Conservation (phyloP, 2,888 invertebrate species). For the Blastobasis adustella region DNA sequence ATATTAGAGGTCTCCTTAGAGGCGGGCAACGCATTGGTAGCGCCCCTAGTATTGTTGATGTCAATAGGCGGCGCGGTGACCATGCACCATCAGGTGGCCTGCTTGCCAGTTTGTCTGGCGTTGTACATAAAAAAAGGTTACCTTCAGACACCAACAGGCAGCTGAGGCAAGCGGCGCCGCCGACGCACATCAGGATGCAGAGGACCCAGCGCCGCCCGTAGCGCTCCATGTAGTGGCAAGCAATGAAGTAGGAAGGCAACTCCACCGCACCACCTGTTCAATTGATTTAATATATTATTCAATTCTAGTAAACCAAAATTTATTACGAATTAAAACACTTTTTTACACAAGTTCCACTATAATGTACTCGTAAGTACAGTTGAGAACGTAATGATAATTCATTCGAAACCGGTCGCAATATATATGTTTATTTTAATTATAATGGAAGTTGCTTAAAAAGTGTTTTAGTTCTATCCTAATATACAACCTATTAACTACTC, state of each 20-base stretch:
- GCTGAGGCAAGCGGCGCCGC: conserved; percentile 78
- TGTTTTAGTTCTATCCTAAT: no score
- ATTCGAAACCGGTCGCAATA: neutral
- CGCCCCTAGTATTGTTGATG: no score
- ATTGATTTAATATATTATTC: no score
- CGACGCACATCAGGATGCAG: conserved; percentile 77
- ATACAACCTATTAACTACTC: no score
- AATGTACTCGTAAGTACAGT: conserved; percentile 1
- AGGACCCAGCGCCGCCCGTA: conserved; percentile 79
- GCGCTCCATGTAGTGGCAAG: conserved; percentile 79
- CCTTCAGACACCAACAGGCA: conserved; percentile 80
- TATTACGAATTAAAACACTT: neutral
- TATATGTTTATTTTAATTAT: no score
- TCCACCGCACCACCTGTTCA: conserved; percentile 75
- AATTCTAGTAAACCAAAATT: conserved; percentile 11
- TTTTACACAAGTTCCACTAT: neutral
- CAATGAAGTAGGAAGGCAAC: conserved; percentile 78
- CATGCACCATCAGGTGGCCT: no score
- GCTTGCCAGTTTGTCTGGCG: no score
- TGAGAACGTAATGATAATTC: neutral
- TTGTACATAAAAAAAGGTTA: conserved; percentile 28
- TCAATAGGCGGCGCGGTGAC: no score
- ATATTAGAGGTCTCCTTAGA: no score
- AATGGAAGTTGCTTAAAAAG: no score
- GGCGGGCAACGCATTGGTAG: no score